These are phyloP conservation scores for Phoenicopterus ruber DNA, from an alignment of 2,113 vertebrate genomes.

Conservation along the genomic window DNA sequence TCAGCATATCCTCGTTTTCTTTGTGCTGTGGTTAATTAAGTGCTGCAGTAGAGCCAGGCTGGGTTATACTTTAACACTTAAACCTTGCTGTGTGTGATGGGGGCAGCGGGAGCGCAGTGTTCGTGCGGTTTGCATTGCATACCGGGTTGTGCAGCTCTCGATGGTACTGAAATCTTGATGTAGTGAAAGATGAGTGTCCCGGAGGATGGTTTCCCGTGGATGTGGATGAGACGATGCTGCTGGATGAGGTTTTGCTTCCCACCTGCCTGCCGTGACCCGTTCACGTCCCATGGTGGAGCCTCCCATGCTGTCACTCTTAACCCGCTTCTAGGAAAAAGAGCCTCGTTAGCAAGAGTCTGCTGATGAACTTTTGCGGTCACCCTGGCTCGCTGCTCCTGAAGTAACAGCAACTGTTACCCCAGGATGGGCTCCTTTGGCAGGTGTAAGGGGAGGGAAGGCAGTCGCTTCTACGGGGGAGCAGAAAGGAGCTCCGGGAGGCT, in stretches of 20 bases:
- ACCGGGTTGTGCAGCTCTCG: neutral
- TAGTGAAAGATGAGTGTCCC: neutral
- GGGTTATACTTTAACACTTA: neutral
- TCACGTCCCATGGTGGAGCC: neutral
- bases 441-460: neutral
- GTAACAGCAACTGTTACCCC: neutral
- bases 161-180: neutral
- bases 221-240: neutral
- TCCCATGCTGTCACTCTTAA: neutral
- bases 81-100: neutral
- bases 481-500: neutral
- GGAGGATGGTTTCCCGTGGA: fast-evolving
- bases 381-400: fast-evolving
- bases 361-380: neutral
- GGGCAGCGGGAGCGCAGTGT: neutral
- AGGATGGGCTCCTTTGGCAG: neutral
- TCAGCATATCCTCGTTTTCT: neutral
- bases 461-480: no score
- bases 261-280: neutral
- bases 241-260: neutral
- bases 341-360: neutral
- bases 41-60: fast-evolving
- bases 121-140: fast-evolving
- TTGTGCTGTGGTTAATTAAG: neutral
- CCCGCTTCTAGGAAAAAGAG: neutral